Evolutionary conservation across 2,888 invertebrate genomes (phyloP).

Genomic region (Drosophila mercatorum): DNA sequence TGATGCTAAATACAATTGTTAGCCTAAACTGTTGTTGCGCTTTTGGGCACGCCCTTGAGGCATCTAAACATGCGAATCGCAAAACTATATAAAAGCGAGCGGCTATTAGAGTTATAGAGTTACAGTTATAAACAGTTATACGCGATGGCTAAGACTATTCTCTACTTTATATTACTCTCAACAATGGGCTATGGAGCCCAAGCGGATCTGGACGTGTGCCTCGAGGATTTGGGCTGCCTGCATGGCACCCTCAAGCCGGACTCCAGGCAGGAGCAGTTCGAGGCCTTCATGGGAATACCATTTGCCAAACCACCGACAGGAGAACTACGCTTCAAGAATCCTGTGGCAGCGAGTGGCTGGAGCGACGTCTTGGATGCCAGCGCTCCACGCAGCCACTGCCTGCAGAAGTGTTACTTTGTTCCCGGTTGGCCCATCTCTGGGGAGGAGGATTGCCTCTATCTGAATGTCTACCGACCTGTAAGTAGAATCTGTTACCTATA

Average conservation of each 20-base stretch:
- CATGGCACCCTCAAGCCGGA: slow-evolving; percentile 72
- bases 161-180: not conserved
- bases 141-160: slow-evolving; percentile 17
- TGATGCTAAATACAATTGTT: not conserved
- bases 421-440: slow-evolving; percentile 77
- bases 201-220: slow-evolving; percentile 65
- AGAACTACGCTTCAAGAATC: slow-evolving; percentile 81
- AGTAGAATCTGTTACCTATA: not conserved
- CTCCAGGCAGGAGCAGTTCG: slow-evolving; percentile 68
- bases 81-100: slow-evolving; percentile 23
- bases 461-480: slow-evolving; percentile 85
- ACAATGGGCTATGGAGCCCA: not conserved
- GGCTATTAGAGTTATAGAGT: not conserved
- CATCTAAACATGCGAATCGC: slow-evolving; percentile 16
- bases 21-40: too few species aligned
- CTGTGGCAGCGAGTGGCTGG: slow-evolving; percentile 69
- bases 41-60: too few species aligned
- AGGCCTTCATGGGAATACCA: slow-evolving; percentile 83
- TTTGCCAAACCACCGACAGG: slow-evolving; percentile 82
- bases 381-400: slow-evolving; percentile 82
- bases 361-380: slow-evolving; percentile 74
- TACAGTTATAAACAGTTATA: not conserved
- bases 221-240: slow-evolving; percentile 73
- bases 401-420: slow-evolving; percentile 85
- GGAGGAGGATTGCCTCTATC: slow-evolving; percentile 85